phyloP scores from a whole-genome alignment of 2,113 vertebrate genomes.

The Miniopterus natalensis region DNA sequence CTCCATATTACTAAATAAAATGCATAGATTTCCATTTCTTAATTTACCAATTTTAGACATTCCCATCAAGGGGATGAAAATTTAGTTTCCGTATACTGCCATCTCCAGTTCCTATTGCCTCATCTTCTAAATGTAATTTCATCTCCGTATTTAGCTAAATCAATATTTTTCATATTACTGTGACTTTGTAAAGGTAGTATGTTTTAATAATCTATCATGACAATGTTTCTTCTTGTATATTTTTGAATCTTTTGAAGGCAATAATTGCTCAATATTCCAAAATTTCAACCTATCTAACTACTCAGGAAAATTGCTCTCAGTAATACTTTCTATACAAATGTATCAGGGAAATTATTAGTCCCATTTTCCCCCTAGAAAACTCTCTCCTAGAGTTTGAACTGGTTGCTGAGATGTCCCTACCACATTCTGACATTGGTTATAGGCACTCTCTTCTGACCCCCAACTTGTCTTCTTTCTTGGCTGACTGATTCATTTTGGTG shows the following conservation, averaged over 20 bases:
- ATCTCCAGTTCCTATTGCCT: background rate
- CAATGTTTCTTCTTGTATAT: background rate
- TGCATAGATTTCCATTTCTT: background rate
- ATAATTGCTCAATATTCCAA: background rate
- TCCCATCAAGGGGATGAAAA: background rate
- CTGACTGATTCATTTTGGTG: background rate
- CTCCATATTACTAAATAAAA: background rate
- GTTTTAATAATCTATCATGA: background rate
- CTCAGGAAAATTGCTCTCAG: background rate
- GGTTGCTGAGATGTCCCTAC: no score
- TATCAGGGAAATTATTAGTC: background rate
- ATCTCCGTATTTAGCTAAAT: background rate
- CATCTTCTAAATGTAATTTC: background rate
- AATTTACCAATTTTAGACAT: slow-evolving; percentile 30
- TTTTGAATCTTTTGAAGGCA: background rate
- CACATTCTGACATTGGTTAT: background rate
- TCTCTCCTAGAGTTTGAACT: background rate
- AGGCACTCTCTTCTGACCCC: background rate
- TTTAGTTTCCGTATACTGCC: background rate
- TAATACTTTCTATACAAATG: background rate
- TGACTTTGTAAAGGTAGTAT: background rate
- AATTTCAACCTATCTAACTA: background rate
- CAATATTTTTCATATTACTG: background rate
- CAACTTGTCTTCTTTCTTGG: background rate
- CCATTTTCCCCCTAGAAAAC: background rate